Percentiles rank a stretch among this genome's conserved stretches.
phyloP scores from a whole-genome alignment of 2,888 invertebrate species.

The Zootermopsis nevadensis region DNA sequence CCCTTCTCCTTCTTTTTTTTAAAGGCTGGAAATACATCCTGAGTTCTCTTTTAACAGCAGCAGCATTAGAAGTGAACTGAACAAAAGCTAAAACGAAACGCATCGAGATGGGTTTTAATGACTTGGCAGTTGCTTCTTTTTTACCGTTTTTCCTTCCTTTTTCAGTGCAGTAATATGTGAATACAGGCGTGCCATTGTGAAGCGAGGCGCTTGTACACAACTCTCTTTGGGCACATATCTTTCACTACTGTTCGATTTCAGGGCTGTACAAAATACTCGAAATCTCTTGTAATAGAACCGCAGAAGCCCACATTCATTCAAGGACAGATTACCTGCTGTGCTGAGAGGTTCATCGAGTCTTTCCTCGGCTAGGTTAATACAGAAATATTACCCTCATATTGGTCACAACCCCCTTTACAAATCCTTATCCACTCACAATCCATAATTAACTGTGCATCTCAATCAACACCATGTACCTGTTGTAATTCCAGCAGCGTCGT shows the following conservation, averaged over 20 bases:
- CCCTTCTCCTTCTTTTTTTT: not conserved
- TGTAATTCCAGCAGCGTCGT: too few relatives aligned
- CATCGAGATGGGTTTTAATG: conserved; percentile 33
- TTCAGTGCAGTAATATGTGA: conserved; percentile 20
- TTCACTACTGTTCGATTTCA: conserved; percentile 17
- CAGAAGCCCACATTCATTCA: too few relatives aligned
- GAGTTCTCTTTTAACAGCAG: conserved; percentile 22
- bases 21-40: not conserved
- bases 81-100: conserved; percentile 29
- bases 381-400: too few relatives aligned
- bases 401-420: too few relatives aligned
- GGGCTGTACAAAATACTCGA: not conserved
- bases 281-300: too few relatives aligned
- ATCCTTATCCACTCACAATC: too few relatives aligned
- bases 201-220: conserved; percentile 1
- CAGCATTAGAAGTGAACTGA: conserved; percentile 21
- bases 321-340: too few relatives aligned
- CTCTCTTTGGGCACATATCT: not conserved
- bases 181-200: conserved; percentile 7
- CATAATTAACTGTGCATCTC: too few relatives aligned
- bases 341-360: too few relatives aligned
- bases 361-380: too few relatives aligned
- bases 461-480: too few relatives aligned
- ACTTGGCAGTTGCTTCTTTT: conserved; percentile 1
- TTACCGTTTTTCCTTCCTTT: not conserved